Base-by-base conservation (phyloP, 2,888 invertebrate species). In the Andrena chrysosceles region DNA sequence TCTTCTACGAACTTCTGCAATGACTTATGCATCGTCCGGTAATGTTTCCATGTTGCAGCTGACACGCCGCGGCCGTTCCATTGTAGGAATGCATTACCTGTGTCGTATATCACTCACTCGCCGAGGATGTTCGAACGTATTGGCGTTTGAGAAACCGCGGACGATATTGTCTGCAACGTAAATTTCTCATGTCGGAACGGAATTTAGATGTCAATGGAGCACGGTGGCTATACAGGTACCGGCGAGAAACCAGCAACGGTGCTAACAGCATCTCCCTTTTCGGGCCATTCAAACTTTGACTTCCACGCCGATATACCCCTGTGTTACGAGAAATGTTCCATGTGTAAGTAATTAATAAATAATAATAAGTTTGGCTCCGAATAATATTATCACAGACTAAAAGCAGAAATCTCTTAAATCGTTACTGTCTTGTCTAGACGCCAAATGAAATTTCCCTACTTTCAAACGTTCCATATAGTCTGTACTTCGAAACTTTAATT, bases 1-100 rank as follows among this genome's bases (percentile, higher is more conserved):
- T 83, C 77, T 70, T 49, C 23, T 29, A 33, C 77, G 8, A 81
- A 75, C 72, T 77, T 77, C 54, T 8, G 31, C 16, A 35, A 66
- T 83, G 70, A 83, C 83, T 83, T 84, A 83, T 78, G 83, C 60
- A 56, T 67, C 70, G 63, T 23, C 48, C 67, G 56, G 49, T 52
- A 68, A 71, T 63, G 63, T 67, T 52, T 52, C 63, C 49, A 29
- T 29, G 71, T 68, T 71, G 66, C 71, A 49, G 67, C 31, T 63
- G 76, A 64, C 75, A 59, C 13, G 35, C 35, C 35, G 35, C 2
- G 35, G 33, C 16, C 52, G 69, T 35, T 54, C 54, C 54, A 74
- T 71, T 71, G 71, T 71, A 35, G 71, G 62, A 64, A 82, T 62
- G 74, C 66, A 71, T 76, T 71, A 71, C 63, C 67, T 35, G 48